Base-by-base conservation (phyloP, 2,888 invertebrate species). In the Drosophila dives region DNA sequence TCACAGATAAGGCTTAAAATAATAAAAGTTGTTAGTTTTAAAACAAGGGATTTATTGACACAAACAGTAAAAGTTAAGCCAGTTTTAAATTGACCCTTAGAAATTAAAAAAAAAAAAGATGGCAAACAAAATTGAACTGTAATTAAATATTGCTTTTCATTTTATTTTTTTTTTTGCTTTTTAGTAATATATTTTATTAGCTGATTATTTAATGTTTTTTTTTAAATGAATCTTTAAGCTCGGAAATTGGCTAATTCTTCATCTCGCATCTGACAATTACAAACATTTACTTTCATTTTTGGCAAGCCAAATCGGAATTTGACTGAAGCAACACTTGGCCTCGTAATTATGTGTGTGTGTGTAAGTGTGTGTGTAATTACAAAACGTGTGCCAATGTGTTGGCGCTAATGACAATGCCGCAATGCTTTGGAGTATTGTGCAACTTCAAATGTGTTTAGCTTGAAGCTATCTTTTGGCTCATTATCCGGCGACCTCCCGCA, bases 261-360 rank as follows among this genome's bases (percentile, higher is more conserved):
- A 58, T 42, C 42, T 70, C 17, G 36, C 49, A 20, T 34, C 56
- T 29, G 42, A 7, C 34, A 32, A 51, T 77, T 61, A 50, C 17
- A 20, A n/a, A 42, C 58, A 53, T 61, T 83, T 64, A 77, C 86
- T 83, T 83, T 83, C 86, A 49, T 62, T 81, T 86, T 64, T 56
- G 60, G 36, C 64, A 40, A 12, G 32, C 33, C 34, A 48, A 58
- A 55, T 73, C 54, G 48, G 23, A 34, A 34, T 7, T 42, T 20
- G 58, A 20, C 34, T 54, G 40, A 59, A 62, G 48, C 63, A 54
- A 40, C 50, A 50, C 54, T 60, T 67, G 70, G 38, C 55, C 54
- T 63, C 38, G 59, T 70, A 62, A 66, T 80, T 80, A 64, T 76
- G 76, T 61, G 33, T 50, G 49, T 55, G 12, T 51, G 45, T 49